Base-by-base conservation (phyloP, 2,113 vertebrate species). In the Ceuthmochares aereus region DNA sequence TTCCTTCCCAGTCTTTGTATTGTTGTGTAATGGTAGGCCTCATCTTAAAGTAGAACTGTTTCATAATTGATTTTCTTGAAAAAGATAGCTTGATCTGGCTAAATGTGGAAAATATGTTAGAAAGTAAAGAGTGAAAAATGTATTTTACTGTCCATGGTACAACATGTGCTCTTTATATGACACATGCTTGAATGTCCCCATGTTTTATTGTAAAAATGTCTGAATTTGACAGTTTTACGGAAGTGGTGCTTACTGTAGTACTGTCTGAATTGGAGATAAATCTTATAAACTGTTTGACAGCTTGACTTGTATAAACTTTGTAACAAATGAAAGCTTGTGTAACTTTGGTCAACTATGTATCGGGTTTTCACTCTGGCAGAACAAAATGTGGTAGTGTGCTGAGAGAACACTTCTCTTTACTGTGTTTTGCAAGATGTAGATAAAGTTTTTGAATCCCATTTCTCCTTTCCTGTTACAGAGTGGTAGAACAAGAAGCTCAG, bases 401-500 rank as follows among this genome's bases (percentile, higher is more conserved):
- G 47, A 17, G 52, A 90, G 9, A 68, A 29, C 9, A 2, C 42
- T 77, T 78, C 49, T 94, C 66, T 84, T 62, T 63, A 19, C 56
- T 67, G 64, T 37, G 54, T 84, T 91, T 87, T 89, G 63, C 40
- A 74, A 87, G 72, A 68, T 69, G n/a, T 84, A 72, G 76, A 40
- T 93, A 63, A 77, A 72, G 26, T 37, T 83, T 54, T 92, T 6
- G 29, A 86, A 78, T 74, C 49, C 14, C 32, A 0, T 94, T 90
- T 95, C 36, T 76, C 45, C 75, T 86, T 96, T 89, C 8, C 49
- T 67, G 7, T 81, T 83, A 25, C 64, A 99, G 99, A 92, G 99
- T 99, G 60, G 98, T 99, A 59, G 98, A 99, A 95, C 98, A 99
- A 95, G 99, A 99, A 96, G 98, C 98, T 30, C 97, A 98, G 52